Evolutionary conservation across 2,113 vertebrate genomes (phyloP).

Genomic region (Gulo gulo): DNA sequence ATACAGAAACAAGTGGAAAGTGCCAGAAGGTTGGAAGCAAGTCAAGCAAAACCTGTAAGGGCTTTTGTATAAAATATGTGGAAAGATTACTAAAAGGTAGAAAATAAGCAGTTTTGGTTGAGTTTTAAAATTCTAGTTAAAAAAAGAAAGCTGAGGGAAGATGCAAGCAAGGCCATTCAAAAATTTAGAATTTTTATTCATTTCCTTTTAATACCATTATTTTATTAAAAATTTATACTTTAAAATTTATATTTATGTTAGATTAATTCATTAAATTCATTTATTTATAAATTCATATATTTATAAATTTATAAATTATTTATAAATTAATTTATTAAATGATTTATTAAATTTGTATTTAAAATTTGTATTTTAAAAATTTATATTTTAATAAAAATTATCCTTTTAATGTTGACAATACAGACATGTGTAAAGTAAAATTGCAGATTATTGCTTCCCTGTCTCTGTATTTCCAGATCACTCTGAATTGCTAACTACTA

Average conservation of each 20-base stretch:
- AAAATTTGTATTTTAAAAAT: too few species aligned
- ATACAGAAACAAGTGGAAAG: not conserved
- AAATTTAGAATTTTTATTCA: not conserved
- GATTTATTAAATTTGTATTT: too few species aligned
- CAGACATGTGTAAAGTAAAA: not conserved
- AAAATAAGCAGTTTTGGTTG: conserved; percentile 40
- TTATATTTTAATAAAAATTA: not conserved
- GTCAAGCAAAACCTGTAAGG: conserved; percentile 8
- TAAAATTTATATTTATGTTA: too few species aligned
- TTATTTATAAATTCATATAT: too few species aligned
- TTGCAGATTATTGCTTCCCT: not conserved
- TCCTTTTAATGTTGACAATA: not conserved
- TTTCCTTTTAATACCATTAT: not conserved
- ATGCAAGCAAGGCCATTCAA: not conserved
- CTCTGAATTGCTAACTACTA: not conserved
- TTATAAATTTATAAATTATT: too few species aligned
- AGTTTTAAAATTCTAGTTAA: conserved; percentile 12
- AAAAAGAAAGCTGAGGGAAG: not conserved
- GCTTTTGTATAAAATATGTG: conserved; percentile 13
- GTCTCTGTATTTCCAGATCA: not conserved
- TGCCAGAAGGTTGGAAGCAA: conserved; percentile 13
- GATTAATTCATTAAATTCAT: too few species aligned
- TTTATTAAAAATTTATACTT: not conserved
- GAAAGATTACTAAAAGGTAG: not conserved
- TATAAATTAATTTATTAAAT: too few species aligned